A percentile compares a stretch with the other conserved stretches of the same genome.
Evolutionary conservation across 2,113 vertebrate genomes (phyloP).

Genomic region (Sylvia atricapilla): DNA sequence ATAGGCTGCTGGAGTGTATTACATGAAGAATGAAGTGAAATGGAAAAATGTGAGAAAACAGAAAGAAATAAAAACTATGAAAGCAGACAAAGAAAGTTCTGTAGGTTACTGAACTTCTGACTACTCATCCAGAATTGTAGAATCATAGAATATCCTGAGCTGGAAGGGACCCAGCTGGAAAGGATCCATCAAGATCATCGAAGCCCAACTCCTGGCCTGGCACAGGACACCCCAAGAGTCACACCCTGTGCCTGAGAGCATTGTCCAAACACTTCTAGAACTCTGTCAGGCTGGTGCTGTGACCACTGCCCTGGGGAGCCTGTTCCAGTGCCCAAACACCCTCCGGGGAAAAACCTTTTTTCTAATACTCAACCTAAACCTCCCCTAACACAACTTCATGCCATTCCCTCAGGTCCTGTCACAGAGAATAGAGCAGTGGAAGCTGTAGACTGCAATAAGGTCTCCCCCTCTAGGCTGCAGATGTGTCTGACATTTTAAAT

Average conservation of each 20-base stretch:
- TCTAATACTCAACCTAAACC: not conserved
- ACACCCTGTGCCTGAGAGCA: fast-evolving
- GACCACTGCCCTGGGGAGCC: too few species aligned
- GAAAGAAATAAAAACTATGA: not conserved
- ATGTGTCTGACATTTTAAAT: not conserved
- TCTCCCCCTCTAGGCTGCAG: not conserved
- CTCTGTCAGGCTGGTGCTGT: not conserved
- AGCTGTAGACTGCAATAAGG: not conserved
- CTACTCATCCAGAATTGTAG: not conserved
- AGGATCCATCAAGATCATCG: fast-evolving
- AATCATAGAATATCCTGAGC: not conserved
- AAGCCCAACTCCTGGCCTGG: not conserved
- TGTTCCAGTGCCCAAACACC: not conserved
- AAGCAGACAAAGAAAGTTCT: not conserved
- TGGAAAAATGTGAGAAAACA: not conserved
- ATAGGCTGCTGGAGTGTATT: not conserved
- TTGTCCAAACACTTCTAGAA: fast-evolving
- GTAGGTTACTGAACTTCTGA: not conserved
- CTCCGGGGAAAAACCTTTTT: not conserved
- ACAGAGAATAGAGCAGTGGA: not conserved
- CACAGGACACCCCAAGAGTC: not conserved
- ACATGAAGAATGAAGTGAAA: not conserved
- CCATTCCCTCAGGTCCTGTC: fast-evolving
- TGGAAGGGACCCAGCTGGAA: not conserved
- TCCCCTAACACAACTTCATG: not conserved